phyloP scores from a whole-genome alignment of 2,888 invertebrate species.

The Nasonia oneida region DNA sequence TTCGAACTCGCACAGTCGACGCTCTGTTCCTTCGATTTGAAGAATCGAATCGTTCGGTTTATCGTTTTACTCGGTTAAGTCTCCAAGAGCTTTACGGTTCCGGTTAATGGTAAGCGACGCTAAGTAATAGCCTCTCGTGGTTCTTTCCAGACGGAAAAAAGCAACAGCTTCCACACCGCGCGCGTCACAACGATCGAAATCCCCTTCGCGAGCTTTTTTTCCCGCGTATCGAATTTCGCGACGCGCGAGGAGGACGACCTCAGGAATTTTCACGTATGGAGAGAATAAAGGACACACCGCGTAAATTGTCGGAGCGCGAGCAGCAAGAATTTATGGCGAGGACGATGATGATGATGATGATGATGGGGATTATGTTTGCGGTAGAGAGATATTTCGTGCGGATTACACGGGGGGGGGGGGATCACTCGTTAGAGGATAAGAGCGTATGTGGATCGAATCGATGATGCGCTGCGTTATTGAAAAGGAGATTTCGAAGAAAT shows the following conservation, averaged over 20 bases:
- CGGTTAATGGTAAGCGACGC: slow-evolving; percentile 45
- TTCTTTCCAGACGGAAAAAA: neutral
- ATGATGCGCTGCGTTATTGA: neutral
- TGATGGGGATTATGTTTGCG: slow-evolving; percentile 34
- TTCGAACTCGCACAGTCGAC: too few relatives aligned
- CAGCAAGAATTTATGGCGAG: slow-evolving; percentile 22
- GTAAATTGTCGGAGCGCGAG: neutral
- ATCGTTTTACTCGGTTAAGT: slow-evolving; percentile 39
- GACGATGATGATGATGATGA: slow-evolving; percentile 41
- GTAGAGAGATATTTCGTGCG: neutral
- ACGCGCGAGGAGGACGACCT: slow-evolving; percentile 1
- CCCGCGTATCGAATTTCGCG: neutral
- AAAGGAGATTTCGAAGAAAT: neutral
- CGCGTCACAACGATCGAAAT: neutral
- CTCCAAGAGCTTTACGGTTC: slow-evolving; percentile 14
- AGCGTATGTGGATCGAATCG: neutral
- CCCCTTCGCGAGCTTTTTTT: neutral
- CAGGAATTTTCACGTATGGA: slow-evolving; percentile 43
- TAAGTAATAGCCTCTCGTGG: slow-evolving; percentile 47
- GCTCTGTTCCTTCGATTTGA: neutral
- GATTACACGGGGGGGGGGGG: neutral
- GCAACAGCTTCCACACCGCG: neutral
- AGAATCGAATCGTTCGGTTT: neutral
- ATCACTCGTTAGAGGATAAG: too few relatives aligned
- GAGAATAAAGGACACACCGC: slow-evolving; percentile 7